A percentile compares a stretch with the other conserved stretches of the same genome.
Conservation (phyloP, 2,113 vertebrate species). For the Asarcornis scutulata region DNA sequence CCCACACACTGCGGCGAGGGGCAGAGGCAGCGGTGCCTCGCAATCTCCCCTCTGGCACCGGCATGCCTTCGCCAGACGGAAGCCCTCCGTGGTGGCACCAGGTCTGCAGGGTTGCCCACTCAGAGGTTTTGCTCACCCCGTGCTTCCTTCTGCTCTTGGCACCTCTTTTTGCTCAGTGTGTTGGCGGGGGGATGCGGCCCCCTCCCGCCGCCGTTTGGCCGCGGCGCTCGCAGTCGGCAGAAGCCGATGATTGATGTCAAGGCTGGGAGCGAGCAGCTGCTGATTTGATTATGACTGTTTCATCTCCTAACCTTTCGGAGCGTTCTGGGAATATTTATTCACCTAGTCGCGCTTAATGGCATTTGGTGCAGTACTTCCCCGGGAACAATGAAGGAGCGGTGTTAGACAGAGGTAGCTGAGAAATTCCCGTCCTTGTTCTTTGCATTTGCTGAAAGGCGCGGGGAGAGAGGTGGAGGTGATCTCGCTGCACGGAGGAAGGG, state of each 20-base stretch:
- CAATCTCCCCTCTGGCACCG: background rate
- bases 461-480: background rate
- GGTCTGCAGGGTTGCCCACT: accelerated
- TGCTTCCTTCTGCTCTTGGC: accelerated
- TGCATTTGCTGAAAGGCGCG: background rate
- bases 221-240: background rate
- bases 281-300: constrained; percentile 74
- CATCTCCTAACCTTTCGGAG: constrained; percentile 72
- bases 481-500: background rate
- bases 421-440: background rate
- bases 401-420: background rate
- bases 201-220: constrained; percentile 44
- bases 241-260: constrained; percentile 59
- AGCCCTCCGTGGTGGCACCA: background rate
- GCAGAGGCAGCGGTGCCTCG: background rate
- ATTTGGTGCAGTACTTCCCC: constrained; percentile 13
- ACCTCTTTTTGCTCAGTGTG: background rate
- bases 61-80: background rate
- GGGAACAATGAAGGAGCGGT: background rate
- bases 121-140: accelerated
- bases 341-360: constrained; percentile 45
- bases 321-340: constrained; percentile 59
- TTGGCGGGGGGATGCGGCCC: background rate
- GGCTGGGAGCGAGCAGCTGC: constrained; percentile 72
- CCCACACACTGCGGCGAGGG: background rate